A percentile compares a stretch with the other conserved stretches of the same genome.
phyloP scores from a whole-genome alignment of 2,797 vertebrate genomes.

The Nothura maculosa region DNA sequence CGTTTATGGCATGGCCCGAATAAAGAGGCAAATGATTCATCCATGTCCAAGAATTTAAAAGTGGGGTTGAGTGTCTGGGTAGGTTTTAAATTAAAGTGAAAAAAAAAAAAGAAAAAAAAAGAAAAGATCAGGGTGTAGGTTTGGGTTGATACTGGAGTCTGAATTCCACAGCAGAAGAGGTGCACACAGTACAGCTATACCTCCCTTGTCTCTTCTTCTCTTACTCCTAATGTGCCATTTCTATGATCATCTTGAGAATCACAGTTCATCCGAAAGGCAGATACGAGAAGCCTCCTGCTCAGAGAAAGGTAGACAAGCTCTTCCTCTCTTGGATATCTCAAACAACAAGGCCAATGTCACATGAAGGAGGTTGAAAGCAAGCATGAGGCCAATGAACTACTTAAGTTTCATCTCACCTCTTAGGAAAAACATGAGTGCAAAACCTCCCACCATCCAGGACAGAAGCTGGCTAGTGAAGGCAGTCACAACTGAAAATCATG shows the following conservation, averaged over 20 bases:
- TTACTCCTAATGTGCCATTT: not conserved
- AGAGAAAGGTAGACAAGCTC: not conserved
- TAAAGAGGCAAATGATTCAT: not conserved
- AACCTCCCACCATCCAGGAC: not conserved
- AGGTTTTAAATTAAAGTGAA: not conserved
- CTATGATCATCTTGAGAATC: not conserved
- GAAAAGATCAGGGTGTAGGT: not conserved
- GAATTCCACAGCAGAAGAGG: not conserved
- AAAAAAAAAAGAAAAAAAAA: not conserved
- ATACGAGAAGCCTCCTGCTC: not conserved
- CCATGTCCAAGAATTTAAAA: not conserved
- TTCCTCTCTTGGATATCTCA: not conserved
- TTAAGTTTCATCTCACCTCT: not conserved
- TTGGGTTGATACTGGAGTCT: not conserved
- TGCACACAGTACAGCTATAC: not conserved
- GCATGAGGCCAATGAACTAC: not conserved
- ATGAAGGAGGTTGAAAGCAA: not conserved
- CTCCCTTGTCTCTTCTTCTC: not conserved
- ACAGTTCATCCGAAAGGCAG: not conserved
- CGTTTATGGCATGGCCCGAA: not conserved
- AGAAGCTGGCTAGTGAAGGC: not conserved
- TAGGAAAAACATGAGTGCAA: not conserved
- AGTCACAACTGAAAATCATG: not conserved
- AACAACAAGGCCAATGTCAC: not conserved
- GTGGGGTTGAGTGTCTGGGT: rapidly evolving